A percentile compares a stretch with the other conserved stretches of the same genome.
phyloP scores from a whole-genome alignment of 2,888 invertebrate genomes.

The Nephrotoma appendiculata region DNA sequence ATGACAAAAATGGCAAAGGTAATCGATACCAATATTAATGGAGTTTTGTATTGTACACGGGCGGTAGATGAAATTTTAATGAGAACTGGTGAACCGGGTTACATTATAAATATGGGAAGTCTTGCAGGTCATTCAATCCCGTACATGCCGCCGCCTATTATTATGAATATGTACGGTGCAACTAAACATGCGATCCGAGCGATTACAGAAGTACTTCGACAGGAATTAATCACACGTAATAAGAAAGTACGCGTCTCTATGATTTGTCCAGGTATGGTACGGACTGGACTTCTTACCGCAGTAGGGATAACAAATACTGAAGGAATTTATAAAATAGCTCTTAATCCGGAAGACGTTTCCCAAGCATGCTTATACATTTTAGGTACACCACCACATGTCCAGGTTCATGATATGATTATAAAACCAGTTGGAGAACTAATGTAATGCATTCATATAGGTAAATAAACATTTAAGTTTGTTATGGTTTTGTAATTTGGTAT shows the following conservation, averaged over 20 bases:
- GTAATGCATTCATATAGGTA: no score
- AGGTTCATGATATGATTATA: no score
- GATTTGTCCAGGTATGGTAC: not conserved
- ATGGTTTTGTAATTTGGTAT: no score
- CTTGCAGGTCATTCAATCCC: conserved; percentile 34
- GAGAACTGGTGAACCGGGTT: conserved; percentile 27
- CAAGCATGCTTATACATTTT: no score
- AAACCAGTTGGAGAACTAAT: no score
- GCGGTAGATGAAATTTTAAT: conserved; percentile 36
- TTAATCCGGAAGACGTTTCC: no score
- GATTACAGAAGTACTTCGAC: conserved; percentile 23
- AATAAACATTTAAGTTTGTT: no score
- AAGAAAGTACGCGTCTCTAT: not conserved
- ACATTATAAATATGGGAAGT: conserved; percentile 32
- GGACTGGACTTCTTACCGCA: not conserved
- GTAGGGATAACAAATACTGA: not conserved
- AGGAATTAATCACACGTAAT: conserved; percentile 19
- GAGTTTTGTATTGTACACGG: conserved; percentile 29
- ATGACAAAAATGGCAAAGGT: conserved; percentile 22
- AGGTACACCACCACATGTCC: no score
- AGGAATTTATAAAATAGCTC: no score
- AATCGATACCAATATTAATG: conserved; percentile 33
- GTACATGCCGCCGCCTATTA: conserved; percentile 14
- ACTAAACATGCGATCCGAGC: conserved; percentile 25
- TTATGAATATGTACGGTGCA: conserved; percentile 16